A percentile compares a stretch with the other conserved stretches of the same genome.
Evolutionary conservation across 1,140 invertebrate species (phyloP).

Genomic region (Triops cancriformis): DNA sequence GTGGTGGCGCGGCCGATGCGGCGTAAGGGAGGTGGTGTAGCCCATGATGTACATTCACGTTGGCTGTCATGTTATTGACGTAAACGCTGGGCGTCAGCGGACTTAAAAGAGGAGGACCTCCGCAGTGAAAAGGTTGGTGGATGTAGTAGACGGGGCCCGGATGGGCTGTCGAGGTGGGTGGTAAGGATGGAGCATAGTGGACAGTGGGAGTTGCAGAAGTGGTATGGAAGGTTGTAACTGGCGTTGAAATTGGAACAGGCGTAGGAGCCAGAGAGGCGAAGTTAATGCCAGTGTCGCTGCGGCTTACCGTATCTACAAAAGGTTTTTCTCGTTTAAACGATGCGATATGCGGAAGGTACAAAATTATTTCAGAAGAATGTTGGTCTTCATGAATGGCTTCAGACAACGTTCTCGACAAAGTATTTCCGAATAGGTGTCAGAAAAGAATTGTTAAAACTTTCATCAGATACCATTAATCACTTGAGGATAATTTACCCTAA

Average conservation of each 20-base stretch:
- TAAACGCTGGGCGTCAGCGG: not conserved
- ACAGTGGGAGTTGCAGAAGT: not conserved
- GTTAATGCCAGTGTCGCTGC: no score
- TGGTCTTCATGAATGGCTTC: not conserved
- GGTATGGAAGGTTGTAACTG: no score
- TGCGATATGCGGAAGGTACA: no score
- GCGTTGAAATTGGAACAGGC: no score
- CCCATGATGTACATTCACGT: not conserved
- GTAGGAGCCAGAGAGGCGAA: no score
- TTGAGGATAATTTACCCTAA: no score
- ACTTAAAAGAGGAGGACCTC: not conserved
- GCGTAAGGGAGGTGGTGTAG: not conserved
- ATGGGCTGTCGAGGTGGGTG: not conserved
- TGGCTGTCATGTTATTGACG: conserved; percentile 1
- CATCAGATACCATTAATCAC: not conserved
- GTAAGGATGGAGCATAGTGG: not conserved
- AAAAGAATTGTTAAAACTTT: not conserved
- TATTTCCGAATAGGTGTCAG: conserved; percentile 9
- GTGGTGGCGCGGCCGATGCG: not conserved
- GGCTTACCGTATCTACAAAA: no score
- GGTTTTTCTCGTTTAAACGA: no score
- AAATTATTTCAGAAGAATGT: no score
- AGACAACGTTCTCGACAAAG: not conserved
- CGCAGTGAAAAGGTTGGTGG: not conserved
- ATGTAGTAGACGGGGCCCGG: not conserved